Evolutionary conservation across 2,113 vertebrate genomes (phyloP).

Genomic region (Cacatua alba): DNA sequence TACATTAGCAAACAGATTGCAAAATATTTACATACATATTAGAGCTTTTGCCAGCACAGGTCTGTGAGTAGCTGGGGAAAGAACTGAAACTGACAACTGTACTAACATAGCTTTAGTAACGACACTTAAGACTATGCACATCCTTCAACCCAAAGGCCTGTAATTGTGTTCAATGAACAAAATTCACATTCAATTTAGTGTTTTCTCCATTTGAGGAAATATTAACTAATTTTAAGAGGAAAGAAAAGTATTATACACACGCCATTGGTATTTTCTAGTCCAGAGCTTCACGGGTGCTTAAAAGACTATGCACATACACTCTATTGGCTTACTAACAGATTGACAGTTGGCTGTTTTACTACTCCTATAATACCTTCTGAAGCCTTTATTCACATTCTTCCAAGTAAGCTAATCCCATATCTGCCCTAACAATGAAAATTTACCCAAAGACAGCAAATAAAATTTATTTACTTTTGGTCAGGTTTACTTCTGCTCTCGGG

Average conservation of each 20-base stretch:
- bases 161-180: background rate
- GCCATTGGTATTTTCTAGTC: background rate
- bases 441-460: background rate
- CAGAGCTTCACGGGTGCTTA: background rate
- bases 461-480: background rate
- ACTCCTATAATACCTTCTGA: background rate
- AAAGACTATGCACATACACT: background rate
- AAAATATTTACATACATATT: background rate
- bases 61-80: background rate
- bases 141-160: background rate
- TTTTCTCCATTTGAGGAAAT: background rate
- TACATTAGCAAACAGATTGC: background rate
- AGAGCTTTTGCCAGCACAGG: background rate
- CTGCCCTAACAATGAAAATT: background rate
- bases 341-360: background rate
- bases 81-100: background rate
- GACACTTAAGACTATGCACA: background rate
- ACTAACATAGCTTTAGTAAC: fast-evolving
- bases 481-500: background rate
- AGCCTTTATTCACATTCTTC: background rate
- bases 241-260: background rate
- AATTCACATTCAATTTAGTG: background rate
- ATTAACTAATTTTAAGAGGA: background rate
- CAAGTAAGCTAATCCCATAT: background rate
- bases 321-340: background rate